Conservation (phyloP, 1,140 invertebrate species). For the Mylabris phalerata region DNA sequence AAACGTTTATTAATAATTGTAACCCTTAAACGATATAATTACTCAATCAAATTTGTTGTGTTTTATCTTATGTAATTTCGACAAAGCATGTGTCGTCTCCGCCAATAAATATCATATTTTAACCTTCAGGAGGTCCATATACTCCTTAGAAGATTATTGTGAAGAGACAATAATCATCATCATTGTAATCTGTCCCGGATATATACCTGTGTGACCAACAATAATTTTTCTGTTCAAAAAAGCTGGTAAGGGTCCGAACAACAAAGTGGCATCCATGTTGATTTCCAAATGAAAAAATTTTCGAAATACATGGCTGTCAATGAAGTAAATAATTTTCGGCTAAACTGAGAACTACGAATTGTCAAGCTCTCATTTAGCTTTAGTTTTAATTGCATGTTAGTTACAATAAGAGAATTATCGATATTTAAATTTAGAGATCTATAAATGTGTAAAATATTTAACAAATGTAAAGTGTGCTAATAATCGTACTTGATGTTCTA, state of each 20-base stretch:
- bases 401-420: slow-evolving; percentile 11
- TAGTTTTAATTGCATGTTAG: slow-evolving; percentile 29
- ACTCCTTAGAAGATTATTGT: slow-evolving; percentile 43
- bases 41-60: slow-evolving; percentile 16
- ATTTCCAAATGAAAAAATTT: no score
- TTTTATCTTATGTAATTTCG: slow-evolving; percentile 14
- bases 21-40: slow-evolving; percentile 10
- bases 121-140: slow-evolving; percentile 25
- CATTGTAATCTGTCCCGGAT: slow-evolving; percentile 29
- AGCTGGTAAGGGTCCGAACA: slow-evolving; percentile 47
- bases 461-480: slow-evolving; percentile 11
- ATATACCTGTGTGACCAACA: slow-evolving; percentile 22
- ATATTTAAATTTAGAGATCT: slow-evolving; percentile 16
- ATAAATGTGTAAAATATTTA: slow-evolving; percentile 6
- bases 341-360: slow-evolving; percentile 19
- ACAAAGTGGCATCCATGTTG: slow-evolving; percentile 29
- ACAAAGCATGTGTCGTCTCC: slow-evolving; percentile 16
- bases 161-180: slow-evolving; percentile 46
- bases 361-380: slow-evolving; percentile 20
- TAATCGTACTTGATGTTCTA: slow-evolving; percentile 25
- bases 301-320: slow-evolving; percentile 2
- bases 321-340: slow-evolving; percentile 16
- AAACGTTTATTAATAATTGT: background rate
- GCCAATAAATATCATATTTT: slow-evolving; percentile 19
- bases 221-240: slow-evolving; percentile 29